Conservation (phyloP, 2,888 invertebrate genomes). For the Callyntrura sp. region DNA sequence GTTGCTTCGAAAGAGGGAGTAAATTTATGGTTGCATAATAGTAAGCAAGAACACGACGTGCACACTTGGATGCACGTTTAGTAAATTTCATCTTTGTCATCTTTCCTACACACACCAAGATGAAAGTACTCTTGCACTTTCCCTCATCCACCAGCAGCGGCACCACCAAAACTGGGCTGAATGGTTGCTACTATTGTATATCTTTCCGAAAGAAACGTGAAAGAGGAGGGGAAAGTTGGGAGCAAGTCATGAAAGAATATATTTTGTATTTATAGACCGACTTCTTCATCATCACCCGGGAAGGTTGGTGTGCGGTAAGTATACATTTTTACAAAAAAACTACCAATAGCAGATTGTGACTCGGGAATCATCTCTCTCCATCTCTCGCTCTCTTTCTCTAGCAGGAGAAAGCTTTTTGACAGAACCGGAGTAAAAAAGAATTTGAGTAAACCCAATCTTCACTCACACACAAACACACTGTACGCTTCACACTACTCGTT, state of each 20-base stretch:
- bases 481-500: background rate
- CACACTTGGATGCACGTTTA: too few relatives aligned
- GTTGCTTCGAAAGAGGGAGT: too few relatives aligned
- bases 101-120: background rate
- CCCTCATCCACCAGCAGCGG: too few relatives aligned
- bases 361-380: slow-evolving; percentile 10
- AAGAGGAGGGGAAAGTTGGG: slow-evolving; percentile 4
- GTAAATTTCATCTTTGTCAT: background rate
- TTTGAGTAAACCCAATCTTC: slow-evolving; percentile 52
- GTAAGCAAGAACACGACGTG: too few relatives aligned
- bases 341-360: slow-evolving; percentile 55
- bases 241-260: slow-evolving; percentile 48
- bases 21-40: too few relatives aligned
- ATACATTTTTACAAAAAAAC: background rate
- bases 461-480: slow-evolving; percentile 10
- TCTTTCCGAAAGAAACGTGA: background rate
- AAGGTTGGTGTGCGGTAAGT: too few relatives aligned
- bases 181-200: too few relatives aligned
- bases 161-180: too few relatives aligned
- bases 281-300: slow-evolving; percentile 18
- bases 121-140: slow-evolving; percentile 21
- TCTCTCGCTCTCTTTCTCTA: too few relatives aligned
- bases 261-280: slow-evolving; percentile 22
- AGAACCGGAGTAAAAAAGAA: slow-evolving; percentile 26
- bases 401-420: slow-evolving; percentile 8